Percentiles rank a stretch among this genome's conserved stretches.
phyloP scores from a whole-genome alignment of 2,888 invertebrate species.

The Eupithecia pulchellata region DNA sequence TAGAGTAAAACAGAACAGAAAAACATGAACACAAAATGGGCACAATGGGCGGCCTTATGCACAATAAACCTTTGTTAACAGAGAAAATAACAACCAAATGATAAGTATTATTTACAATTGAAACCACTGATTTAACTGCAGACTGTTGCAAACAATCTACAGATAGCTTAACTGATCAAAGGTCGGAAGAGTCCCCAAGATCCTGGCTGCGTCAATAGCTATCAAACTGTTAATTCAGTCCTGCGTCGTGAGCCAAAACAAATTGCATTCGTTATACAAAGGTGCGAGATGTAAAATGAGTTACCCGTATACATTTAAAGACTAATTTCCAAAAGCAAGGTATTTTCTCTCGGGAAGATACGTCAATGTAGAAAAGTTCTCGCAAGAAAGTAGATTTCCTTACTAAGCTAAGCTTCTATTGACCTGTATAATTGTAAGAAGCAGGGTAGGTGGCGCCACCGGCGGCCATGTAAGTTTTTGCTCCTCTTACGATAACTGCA shows the following conservation, averaged over 20 bases:
- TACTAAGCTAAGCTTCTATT: conserved; percentile 67
- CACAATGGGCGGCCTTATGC: too few relatives aligned
- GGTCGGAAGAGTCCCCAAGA: too few relatives aligned
- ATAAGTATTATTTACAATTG: too few relatives aligned
- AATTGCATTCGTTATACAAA: neutral
- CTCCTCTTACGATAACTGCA: conserved; percentile 55
- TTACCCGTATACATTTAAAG: neutral
- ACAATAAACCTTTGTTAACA: too few relatives aligned
- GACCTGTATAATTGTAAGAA: conserved; percentile 45
- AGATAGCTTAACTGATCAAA: too few relatives aligned
- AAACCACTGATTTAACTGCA: too few relatives aligned
- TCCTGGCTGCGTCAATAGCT: too few relatives aligned
- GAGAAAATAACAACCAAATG: too few relatives aligned
- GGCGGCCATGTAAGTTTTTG: conserved; percentile 59
- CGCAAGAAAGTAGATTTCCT: conserved; percentile 48
- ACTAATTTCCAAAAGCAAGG: neutral
- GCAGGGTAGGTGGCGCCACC: conserved; percentile 51
- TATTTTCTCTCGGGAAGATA: neutral
- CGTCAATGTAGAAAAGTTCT: conserved; percentile 49
- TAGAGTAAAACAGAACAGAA: too few relatives aligned
- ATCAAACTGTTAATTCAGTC: neutral
- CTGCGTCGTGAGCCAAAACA: neutral
- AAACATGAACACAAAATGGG: too few relatives aligned
- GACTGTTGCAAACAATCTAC: too few relatives aligned
- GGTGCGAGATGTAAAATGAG: neutral